phyloP scores from a whole-genome alignment of 2,113 vertebrate species.

The Psophia crepitans region DNA sequence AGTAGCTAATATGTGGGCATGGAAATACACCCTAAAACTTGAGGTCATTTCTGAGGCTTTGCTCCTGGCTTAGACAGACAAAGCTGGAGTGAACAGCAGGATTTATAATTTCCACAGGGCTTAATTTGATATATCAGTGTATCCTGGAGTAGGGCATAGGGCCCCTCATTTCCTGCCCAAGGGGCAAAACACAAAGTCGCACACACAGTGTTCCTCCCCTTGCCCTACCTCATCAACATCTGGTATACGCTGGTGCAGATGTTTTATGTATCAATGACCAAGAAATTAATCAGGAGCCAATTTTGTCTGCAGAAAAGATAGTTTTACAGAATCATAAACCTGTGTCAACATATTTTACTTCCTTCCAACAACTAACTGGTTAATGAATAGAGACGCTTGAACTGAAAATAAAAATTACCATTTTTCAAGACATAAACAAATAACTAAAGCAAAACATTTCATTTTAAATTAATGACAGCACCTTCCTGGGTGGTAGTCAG shows the following conservation, averaged over 20 bases:
- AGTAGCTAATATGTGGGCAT: background rate
- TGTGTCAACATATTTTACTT: background rate
- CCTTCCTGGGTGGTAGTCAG: background rate
- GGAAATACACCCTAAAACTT: background rate
- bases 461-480: background rate
- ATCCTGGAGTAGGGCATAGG: background rate
- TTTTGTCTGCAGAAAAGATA: background rate
- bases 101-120: background rate
- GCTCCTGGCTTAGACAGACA: background rate
- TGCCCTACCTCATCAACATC: background rate
- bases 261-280: background rate
- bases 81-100: background rate
- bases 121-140: background rate
- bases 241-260: background rate
- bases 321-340: background rate
- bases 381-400: background rate
- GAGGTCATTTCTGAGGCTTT: background rate
- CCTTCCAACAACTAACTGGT: background rate
- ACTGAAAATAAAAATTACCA: background rate
- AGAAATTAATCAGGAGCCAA: background rate
- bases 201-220: rapidly evolving
- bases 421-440: background rate
- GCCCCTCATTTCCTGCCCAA: background rate
- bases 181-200: background rate
- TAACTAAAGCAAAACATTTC: background rate